Percentiles rank a stretch among this genome's conserved stretches.
Evolutionary conservation across 2,888 invertebrate genomes (phyloP).

Genomic region (Mesoligia furuncula): DNA sequence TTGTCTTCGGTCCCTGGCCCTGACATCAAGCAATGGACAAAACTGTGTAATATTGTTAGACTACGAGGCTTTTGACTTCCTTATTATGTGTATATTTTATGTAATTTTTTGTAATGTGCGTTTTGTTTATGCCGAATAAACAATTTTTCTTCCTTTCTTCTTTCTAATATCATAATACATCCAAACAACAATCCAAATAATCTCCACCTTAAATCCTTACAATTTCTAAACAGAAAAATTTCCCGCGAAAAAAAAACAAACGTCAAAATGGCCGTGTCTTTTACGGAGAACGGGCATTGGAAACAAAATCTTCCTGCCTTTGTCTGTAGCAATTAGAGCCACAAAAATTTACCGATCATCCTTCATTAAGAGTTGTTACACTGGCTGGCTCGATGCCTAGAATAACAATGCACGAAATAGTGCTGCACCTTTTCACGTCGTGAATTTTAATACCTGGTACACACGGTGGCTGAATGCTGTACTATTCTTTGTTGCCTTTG

Average conservation of each 20-base stretch:
- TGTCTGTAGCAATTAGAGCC: constrained; percentile 62
- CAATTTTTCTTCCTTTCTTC: background rate
- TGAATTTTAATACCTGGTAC: constrained; percentile 74
- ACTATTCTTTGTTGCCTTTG: constrained; percentile 55
- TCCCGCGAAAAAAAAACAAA: constrained; percentile 12
- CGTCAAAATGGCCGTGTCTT: constrained; percentile 38
- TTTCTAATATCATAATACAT: constrained; percentile 3
- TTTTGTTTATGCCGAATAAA: background rate
- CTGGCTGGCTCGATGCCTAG: constrained; percentile 66
- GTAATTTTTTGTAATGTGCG: background rate
- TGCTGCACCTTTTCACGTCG: constrained; percentile 70
- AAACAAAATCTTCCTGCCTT: constrained; percentile 56
- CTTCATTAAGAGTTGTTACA: constrained; percentile 66
- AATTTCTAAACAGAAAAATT: constrained; percentile 7
- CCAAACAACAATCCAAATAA: constrained; percentile 8
- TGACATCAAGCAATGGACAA: too few species aligned
- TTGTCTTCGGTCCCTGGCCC: too few species aligned
- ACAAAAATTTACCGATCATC: constrained; percentile 65
- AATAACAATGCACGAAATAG: constrained; percentile 78
- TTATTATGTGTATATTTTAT: background rate
- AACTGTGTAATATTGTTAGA: too few species aligned
- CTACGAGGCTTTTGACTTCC: too few species aligned
- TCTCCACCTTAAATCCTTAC: constrained; percentile 2
- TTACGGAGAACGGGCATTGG: constrained; percentile 33
- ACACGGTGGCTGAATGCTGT: constrained; percentile 65